Evolutionary conservation across 2,888 invertebrate genomes (phyloP), one percentile per base, ranked within the genome.

Genomic region (Zaprionus obscuricornis): DNA sequence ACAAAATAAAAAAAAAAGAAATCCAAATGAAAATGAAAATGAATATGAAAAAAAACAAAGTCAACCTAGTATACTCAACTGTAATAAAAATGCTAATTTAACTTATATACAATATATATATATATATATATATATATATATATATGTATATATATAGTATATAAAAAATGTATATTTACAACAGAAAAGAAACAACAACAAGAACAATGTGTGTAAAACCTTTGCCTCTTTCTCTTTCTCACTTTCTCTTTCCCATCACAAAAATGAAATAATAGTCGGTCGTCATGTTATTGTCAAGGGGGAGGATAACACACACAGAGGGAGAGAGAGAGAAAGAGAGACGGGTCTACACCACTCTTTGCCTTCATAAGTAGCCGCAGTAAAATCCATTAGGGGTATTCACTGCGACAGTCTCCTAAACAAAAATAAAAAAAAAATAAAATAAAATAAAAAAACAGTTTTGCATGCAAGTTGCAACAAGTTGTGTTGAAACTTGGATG

Each of bases 51-150:
- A 11, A 62, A 70, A 65, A 56, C 34, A 55, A 76, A 75, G 74
- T 76, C 74, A 81, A 77, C 84, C 66, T 77, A 77, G 84, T 77
- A 77, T 77, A 77, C 77, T 84, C 81, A 84, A 73, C 42, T 79
- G 84, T 66, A 77, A 77, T 79, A 64, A 68, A n/a, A 78, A 75
- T 65, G 76, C 73, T 68, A 82, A 74, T 67, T 71, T 57, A 74
- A 52, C 60, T 52, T 78, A 74, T 74, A 77, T 77, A 78, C 63
- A 16, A 34, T 50, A 75, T 66, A 54, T 64, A 51, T 57, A 33
- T 43, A 58, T 43, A 64, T 54, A 57, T 54, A 52, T 43, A 39
- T 46, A 55, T 46, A 46, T 31, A 40, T 29, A 34, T 20, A 60
- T 33, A 36, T 45, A 27, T 14, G n/a, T 59, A 18, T 31, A 40